Evolutionary conservation across 2,113 vertebrate genomes (phyloP).

Genomic region (Cranoglanis bouderius): DNA sequence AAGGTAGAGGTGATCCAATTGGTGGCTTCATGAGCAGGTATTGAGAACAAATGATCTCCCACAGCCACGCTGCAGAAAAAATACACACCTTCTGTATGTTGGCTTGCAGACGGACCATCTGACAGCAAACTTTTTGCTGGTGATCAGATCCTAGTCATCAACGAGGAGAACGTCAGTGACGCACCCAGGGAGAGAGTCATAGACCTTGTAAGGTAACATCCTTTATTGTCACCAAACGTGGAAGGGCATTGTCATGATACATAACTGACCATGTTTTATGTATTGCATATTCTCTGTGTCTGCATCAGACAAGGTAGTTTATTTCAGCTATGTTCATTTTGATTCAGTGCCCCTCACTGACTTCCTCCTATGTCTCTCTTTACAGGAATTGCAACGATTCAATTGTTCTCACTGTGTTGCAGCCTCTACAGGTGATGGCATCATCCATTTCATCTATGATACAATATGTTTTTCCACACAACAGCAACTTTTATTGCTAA

Average conservation of each 20-base stretch:
- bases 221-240: conserved; percentile 73
- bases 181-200: conserved; percentile 93
- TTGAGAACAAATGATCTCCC: not conserved
- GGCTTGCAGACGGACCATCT: conserved; percentile 85
- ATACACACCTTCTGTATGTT: conserved; percentile 24
- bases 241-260: conserved; percentile 11
- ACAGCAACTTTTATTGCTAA: not conserved
- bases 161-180: conserved; percentile 93
- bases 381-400: conserved; percentile 89
- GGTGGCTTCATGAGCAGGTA: conserved; percentile 16
- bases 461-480: not conserved
- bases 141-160: conserved; percentile 97
- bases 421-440: conserved; percentile 89
- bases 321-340: conserved; percentile 34
- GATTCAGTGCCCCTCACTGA: conserved; percentile 55
- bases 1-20: conserved; percentile 7
- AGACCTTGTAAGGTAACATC: conserved; percentile 95
- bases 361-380: conserved; percentile 62
- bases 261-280: conserved; percentile 36
- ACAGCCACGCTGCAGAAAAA: not conserved
- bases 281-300: conserved; percentile 21
- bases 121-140: conserved; percentile 93
- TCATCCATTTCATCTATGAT: conserved; percentile 44
- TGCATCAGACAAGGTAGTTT: conserved; percentile 30
- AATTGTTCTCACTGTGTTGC: conserved; percentile 91